phyloP scores from a whole-genome alignment of 2,113 vertebrate genomes.

The Marmota monax region DNA sequence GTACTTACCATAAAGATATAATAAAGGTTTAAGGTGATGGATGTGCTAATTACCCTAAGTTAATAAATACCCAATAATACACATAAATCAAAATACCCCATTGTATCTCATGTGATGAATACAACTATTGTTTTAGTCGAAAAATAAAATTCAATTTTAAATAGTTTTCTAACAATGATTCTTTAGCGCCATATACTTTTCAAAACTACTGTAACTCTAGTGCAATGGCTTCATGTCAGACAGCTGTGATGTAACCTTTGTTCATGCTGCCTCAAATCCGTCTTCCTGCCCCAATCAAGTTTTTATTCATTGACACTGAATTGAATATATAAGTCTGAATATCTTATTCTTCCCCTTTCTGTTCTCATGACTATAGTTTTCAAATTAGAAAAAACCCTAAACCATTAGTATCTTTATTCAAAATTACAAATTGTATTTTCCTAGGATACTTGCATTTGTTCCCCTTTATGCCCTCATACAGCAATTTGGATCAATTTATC shows the following conservation, averaged over 20 bases:
- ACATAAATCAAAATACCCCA: background rate
- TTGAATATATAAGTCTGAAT: background rate
- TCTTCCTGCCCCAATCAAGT: background rate
- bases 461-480: background rate
- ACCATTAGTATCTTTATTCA: background rate
- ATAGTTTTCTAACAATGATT: background rate
- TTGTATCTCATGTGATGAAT: background rate
- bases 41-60: background rate
- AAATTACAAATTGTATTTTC: background rate
- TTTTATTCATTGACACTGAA: background rate
- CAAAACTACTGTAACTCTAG: background rate
- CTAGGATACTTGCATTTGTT: background rate
- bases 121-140: background rate
- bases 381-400: background rate
- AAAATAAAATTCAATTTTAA: background rate
- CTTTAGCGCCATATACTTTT: background rate
- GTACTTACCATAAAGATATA: background rate
- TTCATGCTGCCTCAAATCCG: background rate
- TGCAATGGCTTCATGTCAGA: background rate
- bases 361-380: background rate
- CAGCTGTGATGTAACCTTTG: background rate
- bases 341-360: background rate
- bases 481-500: conserved; percentile 1
- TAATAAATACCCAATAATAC: background rate
- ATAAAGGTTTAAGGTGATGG: background rate